Base-by-base conservation (phyloP, 2,797 vertebrate genomes). In the Acipenser oxyrinchus region DNA sequence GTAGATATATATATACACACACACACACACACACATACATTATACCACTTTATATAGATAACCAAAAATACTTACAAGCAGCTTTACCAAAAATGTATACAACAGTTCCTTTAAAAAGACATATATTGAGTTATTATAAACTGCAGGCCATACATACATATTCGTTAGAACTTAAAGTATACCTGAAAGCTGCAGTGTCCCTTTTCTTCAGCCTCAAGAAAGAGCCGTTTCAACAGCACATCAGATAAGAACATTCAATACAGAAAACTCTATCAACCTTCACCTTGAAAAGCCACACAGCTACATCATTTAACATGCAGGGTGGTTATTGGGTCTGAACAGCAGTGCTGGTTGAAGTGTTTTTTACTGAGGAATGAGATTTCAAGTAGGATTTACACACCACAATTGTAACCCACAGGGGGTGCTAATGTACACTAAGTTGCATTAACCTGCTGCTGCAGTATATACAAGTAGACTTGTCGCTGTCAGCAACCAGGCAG, bases 11-110 rank as follows among this genome's bases (percentile, higher is more conserved):
- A 18, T 18, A 18, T 18, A 37, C 60, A 62, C 37, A 62, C 15
- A 37, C 37, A 37, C 60, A 8, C 49, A 48, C 37, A 62, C 59
- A 60, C 60, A 37, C 60, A 10, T 37, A 62, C 23, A 13, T 62
- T 37, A 37, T 37, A 37, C 23, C 60, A 23, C 37, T 48, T 23
- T 62, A 37, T 49, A 62, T 23, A 62, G 76, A 80, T 72, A 74
- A 74, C 73, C 74, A 78, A 81, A 79, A 74, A 72, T 73, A 76
- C 78, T 81, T 74, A 84, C 82, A 84, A 73, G 76, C 82, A 77
- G 69, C 77, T 68, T 82, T 78, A 79, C 75, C 80, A 78, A 84
- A 87, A 78, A 69, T 65, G 69, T 75, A 70, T 73, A 77, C 66
- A 79, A 73, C 68, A 70, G 64, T 71, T 66, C 69, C 59, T 82